These are phyloP conservation scores for Muntiacus reevesi DNA, from an alignment of 2,113 vertebrate species.

Conservation along the genomic window DNA sequence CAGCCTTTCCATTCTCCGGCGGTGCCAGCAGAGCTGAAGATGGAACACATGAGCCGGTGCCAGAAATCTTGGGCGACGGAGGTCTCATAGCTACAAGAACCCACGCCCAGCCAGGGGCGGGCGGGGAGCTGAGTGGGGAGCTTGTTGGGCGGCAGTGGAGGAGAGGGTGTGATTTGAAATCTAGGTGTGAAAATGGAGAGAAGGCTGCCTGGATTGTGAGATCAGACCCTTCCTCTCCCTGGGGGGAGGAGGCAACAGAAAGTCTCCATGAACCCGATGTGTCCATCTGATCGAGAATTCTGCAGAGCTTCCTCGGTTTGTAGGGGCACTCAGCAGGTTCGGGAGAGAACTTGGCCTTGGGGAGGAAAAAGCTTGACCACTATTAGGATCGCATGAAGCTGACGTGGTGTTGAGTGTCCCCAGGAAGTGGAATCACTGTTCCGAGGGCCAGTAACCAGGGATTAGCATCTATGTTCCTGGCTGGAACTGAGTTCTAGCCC, in stretches of 20 bases:
- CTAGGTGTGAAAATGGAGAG: not conserved
- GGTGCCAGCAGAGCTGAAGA: not conserved
- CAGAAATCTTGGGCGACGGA: not conserved
- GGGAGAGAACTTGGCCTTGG: not conserved
- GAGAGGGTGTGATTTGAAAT: not conserved
- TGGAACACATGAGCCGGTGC: not conserved
- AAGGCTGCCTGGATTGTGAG: not conserved
- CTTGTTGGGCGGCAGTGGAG: not conserved
- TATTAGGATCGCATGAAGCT: rapidly evolving
- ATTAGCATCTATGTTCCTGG: rapidly evolving
- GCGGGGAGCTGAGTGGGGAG: not conserved
- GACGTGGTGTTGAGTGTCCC: rapidly evolving
- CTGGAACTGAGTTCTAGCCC: not conserved
- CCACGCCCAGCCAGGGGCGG: not conserved
- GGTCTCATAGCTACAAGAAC: not conserved
- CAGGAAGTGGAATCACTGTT: not conserved
- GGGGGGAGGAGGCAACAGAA: not conserved
- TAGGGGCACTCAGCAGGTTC: too few relatives aligned
- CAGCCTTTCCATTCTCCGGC: slow-evolving; percentile 16
- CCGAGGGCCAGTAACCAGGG: rapidly evolving
- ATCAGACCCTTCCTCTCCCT: not conserved
- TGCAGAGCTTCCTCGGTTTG: not conserved
- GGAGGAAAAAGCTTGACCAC: not conserved
- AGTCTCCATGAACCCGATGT: rapidly evolving
- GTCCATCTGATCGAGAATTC: rapidly evolving